Conservation (phyloP, 1,140 invertebrate genomes). For the Cryptotermes secundus region DNA sequence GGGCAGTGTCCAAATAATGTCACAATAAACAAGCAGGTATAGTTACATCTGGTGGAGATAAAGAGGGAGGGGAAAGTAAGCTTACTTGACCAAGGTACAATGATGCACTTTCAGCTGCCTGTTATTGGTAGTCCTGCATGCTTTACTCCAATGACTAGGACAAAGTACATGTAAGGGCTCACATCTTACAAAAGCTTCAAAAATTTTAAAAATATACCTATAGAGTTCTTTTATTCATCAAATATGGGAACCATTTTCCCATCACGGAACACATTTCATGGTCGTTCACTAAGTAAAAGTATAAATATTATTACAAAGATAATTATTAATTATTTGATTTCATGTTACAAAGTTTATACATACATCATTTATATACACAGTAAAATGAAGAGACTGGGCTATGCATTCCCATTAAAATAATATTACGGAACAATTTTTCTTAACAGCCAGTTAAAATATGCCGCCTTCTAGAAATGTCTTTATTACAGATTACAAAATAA, state of each 20-base stretch:
- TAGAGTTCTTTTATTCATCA: constrained; percentile 34
- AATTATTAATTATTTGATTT: constrained; percentile 34
- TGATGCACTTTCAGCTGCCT: not conserved
- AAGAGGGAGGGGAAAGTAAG: no score
- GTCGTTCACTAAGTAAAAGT: constrained; percentile 34
- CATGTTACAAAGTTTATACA: constrained; percentile 36
- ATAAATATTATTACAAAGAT: constrained; percentile 37
- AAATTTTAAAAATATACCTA: constrained; percentile 26
- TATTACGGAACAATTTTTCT: constrained; percentile 28
- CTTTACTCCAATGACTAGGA: not conserved
- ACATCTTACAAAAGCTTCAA: constrained; percentile 1
- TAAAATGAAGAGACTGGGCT: constrained; percentile 30
- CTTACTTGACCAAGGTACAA: not conserved
- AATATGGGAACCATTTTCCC: constrained; percentile 34
- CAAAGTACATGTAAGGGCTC: not conserved
- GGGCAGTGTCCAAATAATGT: no score
- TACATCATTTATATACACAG: constrained; percentile 34
- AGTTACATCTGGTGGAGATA: no score
- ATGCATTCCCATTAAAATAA: constrained; percentile 29
- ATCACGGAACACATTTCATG: constrained; percentile 35
- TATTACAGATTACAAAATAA: constrained; percentile 33
- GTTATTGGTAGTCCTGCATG: no score
- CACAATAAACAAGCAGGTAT: no score
- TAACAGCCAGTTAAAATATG: constrained; percentile 36
- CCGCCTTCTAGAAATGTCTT: constrained; percentile 20